Conservation (phyloP, 2,888 invertebrate species). For the Adela reaumurella region DNA sequence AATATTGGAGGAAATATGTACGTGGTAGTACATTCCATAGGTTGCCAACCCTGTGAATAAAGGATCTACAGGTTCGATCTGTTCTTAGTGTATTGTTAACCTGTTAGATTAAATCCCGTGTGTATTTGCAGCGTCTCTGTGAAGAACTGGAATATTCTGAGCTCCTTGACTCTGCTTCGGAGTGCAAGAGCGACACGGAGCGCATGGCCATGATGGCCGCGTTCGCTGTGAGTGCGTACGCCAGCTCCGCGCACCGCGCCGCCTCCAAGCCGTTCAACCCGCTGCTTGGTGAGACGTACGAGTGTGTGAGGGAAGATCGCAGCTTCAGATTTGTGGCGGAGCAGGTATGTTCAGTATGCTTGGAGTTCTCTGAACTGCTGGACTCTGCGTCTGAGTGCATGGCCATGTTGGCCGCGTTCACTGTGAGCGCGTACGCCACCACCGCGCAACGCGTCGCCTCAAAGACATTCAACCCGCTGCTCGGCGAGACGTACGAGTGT, state of each 20-base stretch:
- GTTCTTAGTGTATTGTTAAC: no score
- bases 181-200: constrained; percentile 61
- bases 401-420: constrained; percentile 76
- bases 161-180: constrained; percentile 71
- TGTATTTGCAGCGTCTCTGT: constrained; percentile 61
- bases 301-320: constrained; percentile 72
- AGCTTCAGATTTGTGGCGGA: constrained; percentile 77
- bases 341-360: constrained; percentile 67
- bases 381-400: constrained; percentile 71
- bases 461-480: constrained; percentile 81
- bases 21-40: no score
- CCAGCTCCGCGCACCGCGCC: constrained; percentile 68
- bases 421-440: constrained; percentile 74
- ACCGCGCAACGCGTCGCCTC: constrained; percentile 72
- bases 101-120: no score
- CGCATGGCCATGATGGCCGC: constrained; percentile 75
- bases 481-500: constrained; percentile 82
- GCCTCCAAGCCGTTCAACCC: constrained; percentile 86
- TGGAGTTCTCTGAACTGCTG: constrained; percentile 77
- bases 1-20: no score
- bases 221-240: constrained; percentile 79
- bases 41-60: no score
- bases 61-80: no score
- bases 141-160: constrained; percentile 83
- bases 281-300: constrained; percentile 77